Evolutionary conservation across 1,140 invertebrate genomes (phyloP).

Genomic region (Ceratitis capitata): DNA sequence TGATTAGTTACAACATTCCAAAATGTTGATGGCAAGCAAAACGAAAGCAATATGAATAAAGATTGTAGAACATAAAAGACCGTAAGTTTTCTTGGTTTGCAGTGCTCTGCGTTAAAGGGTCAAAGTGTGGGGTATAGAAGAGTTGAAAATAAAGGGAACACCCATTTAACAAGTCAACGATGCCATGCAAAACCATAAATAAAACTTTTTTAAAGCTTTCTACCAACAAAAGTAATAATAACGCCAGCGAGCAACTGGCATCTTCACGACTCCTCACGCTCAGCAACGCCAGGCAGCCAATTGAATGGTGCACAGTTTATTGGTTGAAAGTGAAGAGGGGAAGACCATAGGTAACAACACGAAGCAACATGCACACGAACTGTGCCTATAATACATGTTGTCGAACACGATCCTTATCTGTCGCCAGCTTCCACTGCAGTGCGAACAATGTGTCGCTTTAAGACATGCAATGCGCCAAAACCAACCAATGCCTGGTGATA

Average conservation of each 20-base stretch:
- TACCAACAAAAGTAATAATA: constrained; percentile 9
- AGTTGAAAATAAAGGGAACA: constrained; percentile 31
- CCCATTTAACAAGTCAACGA: constrained; percentile 41
- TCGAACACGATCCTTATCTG: constrained; percentile 43
- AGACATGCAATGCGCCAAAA: not conserved
- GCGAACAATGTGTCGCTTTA: not conserved
- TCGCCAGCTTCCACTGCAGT: constrained; percentile 12
- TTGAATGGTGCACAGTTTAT: not conserved
- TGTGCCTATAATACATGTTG: constrained; percentile 34
- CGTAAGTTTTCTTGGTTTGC: not conserved
- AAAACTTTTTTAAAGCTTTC: constrained; percentile 25
- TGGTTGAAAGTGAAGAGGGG: not conserved
- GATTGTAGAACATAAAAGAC: constrained; percentile 32
- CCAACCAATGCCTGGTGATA: not conserved
- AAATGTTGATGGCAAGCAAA: not conserved
- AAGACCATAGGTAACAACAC: not conserved
- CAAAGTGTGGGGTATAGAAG: not conserved
- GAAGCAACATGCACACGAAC: constrained; percentile 17
- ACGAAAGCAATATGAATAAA: not conserved
- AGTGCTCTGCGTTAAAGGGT: not conserved
- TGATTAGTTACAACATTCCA: constrained; percentile 35
- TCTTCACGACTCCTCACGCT: not conserved
- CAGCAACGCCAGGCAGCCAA: not conserved
- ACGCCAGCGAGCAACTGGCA: not conserved
- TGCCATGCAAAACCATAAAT: constrained; percentile 37